Evolutionary conservation across 2,888 invertebrate species (phyloP).

Genomic region (Pachymerium ferrugineum): DNA sequence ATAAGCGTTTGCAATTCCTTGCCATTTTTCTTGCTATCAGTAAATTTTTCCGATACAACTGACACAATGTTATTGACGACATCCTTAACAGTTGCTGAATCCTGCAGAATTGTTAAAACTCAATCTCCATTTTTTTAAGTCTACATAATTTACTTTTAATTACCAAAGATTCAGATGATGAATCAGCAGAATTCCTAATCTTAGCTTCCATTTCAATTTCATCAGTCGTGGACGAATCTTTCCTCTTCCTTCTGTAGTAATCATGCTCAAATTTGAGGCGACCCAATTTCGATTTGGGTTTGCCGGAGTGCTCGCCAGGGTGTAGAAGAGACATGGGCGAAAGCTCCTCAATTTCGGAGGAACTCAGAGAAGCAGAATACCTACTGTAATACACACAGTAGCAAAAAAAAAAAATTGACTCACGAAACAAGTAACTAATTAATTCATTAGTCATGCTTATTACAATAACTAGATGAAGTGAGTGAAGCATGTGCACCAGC

Average conservation of each 20-base stretch:
- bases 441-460: background rate
- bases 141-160: background rate
- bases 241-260: conserved; percentile 40
- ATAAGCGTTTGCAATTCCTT: background rate
- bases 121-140: background rate
- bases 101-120: conserved; percentile 29
- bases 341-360: conserved; percentile 37
- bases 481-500: conserved; percentile 18
- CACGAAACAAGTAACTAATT: conserved; percentile 19
- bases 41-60: conserved; percentile 37
- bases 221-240: conserved; percentile 33
- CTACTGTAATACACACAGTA: conserved; percentile 34
- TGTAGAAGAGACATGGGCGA: conserved; percentile 28
- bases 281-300: conserved; percentile 16
- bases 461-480: background rate
- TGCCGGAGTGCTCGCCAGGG: conserved; percentile 28
- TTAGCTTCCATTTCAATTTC: conserved; percentile 30
- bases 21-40: conserved; percentile 33
- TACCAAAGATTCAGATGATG: conserved; percentile 38
- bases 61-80: conserved; percentile 39
- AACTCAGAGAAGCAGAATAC: conserved; percentile 35
- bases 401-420: conserved; percentile 1
- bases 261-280: conserved; percentile 41
- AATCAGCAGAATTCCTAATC: conserved; percentile 38
- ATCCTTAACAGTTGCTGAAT: conserved; percentile 38